These are phyloP conservation scores for Sepioteuthis lessoniana DNA, from an alignment of 2,888 invertebrate species.

Conservation along the genomic window DNA sequence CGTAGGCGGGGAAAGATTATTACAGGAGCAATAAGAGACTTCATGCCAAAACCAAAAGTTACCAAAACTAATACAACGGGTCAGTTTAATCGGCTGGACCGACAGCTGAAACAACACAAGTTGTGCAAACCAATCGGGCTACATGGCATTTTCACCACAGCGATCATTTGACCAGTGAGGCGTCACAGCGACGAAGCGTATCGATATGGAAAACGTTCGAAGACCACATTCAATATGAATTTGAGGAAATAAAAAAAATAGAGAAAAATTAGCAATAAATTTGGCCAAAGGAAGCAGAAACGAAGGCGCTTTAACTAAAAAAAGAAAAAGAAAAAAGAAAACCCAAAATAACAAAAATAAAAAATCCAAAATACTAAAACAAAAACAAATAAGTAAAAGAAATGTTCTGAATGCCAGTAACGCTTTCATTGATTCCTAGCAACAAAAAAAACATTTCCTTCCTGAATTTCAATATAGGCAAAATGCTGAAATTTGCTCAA, in stretches of 20 bases:
- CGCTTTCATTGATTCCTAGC: too few relatives aligned
- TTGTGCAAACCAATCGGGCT: not conserved
- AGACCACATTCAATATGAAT: not conserved
- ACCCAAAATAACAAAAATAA: too few relatives aligned
- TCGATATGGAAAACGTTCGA: not conserved
- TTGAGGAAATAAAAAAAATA: not conserved
- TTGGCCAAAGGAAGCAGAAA: too few relatives aligned
- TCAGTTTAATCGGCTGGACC: not conserved
- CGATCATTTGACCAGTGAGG: not conserved
- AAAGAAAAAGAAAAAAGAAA: too few relatives aligned
- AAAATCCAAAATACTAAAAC: too few relatives aligned
- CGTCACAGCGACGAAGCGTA: not conserved
- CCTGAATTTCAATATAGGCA: too few relatives aligned
- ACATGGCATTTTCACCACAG: not conserved
- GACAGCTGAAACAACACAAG: not conserved
- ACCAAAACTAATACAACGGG: not conserved
- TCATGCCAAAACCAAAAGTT: not conserved
- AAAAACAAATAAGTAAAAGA: too few relatives aligned
- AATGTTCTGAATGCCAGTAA: too few relatives aligned
- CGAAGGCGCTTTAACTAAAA: too few relatives aligned
- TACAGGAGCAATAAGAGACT: not conserved
- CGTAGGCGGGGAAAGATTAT: not conserved
- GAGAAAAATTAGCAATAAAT: too few relatives aligned
- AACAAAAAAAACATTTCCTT: too few relatives aligned
- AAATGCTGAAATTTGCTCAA: too few relatives aligned